phyloP scores from a whole-genome alignment of 2,113 vertebrate species.

The Natator depressus region DNA sequence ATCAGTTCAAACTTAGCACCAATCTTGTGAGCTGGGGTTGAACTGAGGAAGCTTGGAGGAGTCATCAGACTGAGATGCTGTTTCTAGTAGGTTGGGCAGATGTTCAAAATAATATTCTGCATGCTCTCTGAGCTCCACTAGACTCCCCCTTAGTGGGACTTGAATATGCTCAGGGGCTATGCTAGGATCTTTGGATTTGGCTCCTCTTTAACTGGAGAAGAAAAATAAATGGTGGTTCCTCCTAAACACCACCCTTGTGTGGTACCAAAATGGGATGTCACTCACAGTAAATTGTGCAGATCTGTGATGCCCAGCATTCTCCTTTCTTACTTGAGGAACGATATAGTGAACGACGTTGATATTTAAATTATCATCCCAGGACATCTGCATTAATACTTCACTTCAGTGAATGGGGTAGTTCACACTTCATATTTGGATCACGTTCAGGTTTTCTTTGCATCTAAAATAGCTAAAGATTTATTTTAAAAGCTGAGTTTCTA shows the following conservation, averaged over 20 bases:
- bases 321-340: neutral
- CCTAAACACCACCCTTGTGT: rapidly evolving
- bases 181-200: rapidly evolving
- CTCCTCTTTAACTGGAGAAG: neutral
- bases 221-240: neutral
- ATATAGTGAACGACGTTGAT: neutral
- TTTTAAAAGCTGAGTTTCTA: neutral
- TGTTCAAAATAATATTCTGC: neutral
- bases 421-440: neutral
- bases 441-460: neutral
- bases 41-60: too few relatives aligned
- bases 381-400: neutral
- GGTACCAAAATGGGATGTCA: neutral
- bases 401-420: neutral
- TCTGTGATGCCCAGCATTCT: neutral
- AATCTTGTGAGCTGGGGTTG: too few relatives aligned
- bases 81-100: rapidly evolving
- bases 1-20: neutral
- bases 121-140: neutral
- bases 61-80: neutral
- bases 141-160: neutral
- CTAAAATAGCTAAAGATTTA: neutral
- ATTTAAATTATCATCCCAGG: too few relatives aligned
- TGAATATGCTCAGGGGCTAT: neutral
- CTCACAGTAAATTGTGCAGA: rapidly evolving